Percentiles rank a stretch among this genome's conserved stretches.
Evolutionary conservation across 2,888 invertebrate species (phyloP).

Genomic region (Drosophila tanythrix): DNA sequence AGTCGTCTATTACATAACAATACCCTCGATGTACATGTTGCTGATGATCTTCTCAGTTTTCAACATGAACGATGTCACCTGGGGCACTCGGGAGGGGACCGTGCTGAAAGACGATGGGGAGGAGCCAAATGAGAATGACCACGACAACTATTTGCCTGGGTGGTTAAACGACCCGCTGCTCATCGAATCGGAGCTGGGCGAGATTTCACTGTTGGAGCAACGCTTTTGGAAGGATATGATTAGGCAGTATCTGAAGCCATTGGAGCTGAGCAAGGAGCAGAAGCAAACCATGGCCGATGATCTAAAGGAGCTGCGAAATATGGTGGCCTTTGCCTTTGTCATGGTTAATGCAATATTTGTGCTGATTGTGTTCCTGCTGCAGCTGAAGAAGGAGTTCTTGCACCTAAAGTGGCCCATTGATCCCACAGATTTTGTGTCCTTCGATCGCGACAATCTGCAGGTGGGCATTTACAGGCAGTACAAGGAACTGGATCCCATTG

Average conservation of each 20-base stretch:
- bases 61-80: conserved; percentile 96
- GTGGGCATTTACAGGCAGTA: conserved; percentile 87
- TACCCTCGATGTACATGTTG: conserved; percentile 97
- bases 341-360: conserved; percentile 92
- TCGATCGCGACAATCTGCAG: conserved; percentile 85
- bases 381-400: conserved; percentile 89
- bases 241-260: conserved; percentile 90
- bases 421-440: conserved; percentile 86
- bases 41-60: conserved; percentile 96
- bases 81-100: conserved; percentile 95
- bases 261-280: conserved; percentile 88
- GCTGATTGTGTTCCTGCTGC: conserved; percentile 90
- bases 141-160: conserved; percentile 77
- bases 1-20: conserved; percentile 94
- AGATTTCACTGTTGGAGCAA: conserved; percentile 88
- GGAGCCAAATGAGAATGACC: conserved; percentile 17
- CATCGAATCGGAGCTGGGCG: conserved; percentile 88
- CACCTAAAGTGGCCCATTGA: conserved; percentile 90
- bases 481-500: conserved; percentile 90
- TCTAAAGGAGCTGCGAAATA: conserved; percentile 87
- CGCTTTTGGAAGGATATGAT: conserved; percentile 92
- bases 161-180: conserved; percentile 91
- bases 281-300: conserved; percentile 85
- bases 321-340: conserved; percentile 89
- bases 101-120: conserved; percentile 61